These are phyloP conservation scores for Eupithecia subfuscata DNA, from an alignment of 2,888 invertebrate species.

Conservation along the genomic window DNA sequence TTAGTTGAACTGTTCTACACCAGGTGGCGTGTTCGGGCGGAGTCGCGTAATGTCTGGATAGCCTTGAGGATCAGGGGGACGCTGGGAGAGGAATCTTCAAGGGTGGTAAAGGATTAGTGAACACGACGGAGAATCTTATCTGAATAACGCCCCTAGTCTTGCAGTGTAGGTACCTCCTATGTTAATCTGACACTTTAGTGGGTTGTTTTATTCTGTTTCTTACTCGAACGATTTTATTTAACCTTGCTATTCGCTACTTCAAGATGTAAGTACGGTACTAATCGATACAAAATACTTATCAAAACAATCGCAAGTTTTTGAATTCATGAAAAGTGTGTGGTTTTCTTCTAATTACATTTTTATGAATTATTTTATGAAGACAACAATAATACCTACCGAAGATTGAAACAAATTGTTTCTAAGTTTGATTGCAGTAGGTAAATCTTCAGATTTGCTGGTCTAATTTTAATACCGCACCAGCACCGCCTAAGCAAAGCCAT, in stretches of 20 bases:
- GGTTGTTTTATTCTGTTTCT: background rate
- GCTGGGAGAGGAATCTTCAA: background rate
- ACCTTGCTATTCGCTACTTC: background rate
- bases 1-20: constrained; percentile 1
- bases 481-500: background rate
- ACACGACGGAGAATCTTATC: background rate
- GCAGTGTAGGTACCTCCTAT: background rate
- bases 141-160: background rate
- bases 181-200: background rate
- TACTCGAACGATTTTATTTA: background rate
- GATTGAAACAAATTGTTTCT: too few species aligned
- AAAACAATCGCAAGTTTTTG: too few species aligned
- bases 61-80: background rate
- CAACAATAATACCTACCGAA: too few species aligned
- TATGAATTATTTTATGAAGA: too few species aligned
- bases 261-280: too few species aligned
- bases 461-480: too few species aligned
- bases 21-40: constrained; percentile 2
- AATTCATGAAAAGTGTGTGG: too few species aligned
- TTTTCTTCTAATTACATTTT: too few species aligned
- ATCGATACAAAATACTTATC: too few species aligned
- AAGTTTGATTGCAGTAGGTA: too few species aligned
- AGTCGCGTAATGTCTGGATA: constrained; percentile 3
- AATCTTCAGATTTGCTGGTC: too few species aligned
- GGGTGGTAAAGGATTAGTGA: background rate